phyloP scores from a whole-genome alignment of 2,113 vertebrate genomes.

The Pteronura brasiliensis region DNA sequence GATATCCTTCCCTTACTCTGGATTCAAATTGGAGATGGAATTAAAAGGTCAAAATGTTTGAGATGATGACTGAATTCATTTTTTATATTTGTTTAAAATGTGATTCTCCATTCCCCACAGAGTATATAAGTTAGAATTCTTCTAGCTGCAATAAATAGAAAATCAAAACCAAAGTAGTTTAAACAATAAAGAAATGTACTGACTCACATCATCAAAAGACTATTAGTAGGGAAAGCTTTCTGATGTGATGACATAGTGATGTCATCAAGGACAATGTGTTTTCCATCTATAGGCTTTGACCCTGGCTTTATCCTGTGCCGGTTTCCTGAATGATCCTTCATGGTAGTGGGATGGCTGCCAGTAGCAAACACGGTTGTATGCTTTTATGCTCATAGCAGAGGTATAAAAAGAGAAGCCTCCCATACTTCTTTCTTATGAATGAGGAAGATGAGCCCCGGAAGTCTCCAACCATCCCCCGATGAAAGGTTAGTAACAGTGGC shows the following conservation, averaged over 20 bases:
- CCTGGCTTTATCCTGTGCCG: not conserved
- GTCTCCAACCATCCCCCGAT: not conserved
- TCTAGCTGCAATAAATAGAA: not conserved
- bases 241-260: not conserved
- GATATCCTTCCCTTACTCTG: not conserved
- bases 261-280: not conserved
- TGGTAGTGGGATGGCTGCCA: not conserved
- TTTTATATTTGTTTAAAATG: not conserved
- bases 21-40: not conserved
- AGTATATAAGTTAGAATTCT: not conserved
- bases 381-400: not conserved
- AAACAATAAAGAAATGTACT: not conserved
- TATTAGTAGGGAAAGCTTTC: not conserved
- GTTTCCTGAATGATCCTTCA: not conserved
- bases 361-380: not conserved
- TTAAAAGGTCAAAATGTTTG: conserved; percentile 19
- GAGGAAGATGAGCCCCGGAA: not conserved
- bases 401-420: not conserved
- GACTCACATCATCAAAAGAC: not conserved
- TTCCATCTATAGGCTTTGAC: not conserved
- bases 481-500: not conserved
- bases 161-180: not conserved
- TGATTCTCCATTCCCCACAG: not conserved
- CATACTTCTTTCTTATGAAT: not conserved
- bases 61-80: not conserved